A percentile compares a stretch with the other conserved stretches of the same genome.
Conservation (phyloP, 30 jellyfish, hydroid and myxozoan genomes). For the Nemopilema nomurai region DNA sequence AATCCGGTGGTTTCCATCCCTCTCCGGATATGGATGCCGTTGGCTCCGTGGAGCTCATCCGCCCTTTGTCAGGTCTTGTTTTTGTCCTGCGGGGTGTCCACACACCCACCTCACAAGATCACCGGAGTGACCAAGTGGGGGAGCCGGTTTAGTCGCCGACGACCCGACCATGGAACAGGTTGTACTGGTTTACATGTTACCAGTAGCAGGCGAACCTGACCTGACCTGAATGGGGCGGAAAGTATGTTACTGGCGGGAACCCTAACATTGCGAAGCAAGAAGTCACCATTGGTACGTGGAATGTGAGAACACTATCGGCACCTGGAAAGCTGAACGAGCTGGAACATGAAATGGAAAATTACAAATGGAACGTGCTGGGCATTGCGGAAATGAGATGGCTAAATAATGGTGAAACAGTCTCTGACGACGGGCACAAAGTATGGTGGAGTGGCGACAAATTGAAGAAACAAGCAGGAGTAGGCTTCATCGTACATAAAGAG, state of each 20-base stretch:
- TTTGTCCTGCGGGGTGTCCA: too few species aligned
- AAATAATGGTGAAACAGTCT: constrained; percentile 31
- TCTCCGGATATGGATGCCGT: too few species aligned
- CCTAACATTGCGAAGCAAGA: constrained; percentile 31
- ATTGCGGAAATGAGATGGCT: constrained; percentile 52
- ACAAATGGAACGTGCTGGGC: constrained; percentile 45
- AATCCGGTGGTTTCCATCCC: too few species aligned
- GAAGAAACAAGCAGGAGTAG: constrained; percentile 37
- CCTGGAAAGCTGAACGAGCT: constrained; percentile 44
- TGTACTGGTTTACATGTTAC: too few species aligned
- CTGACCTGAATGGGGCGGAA: constrained; percentile 32
- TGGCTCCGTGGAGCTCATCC: too few species aligned
- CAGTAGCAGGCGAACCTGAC: too few species aligned
- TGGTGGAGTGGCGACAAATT: constrained; percentile 54
- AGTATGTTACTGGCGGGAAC: constrained; percentile 36
- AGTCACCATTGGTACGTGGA: constrained; percentile 65
- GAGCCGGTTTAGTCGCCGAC: too few species aligned
- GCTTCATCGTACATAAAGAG: constrained; percentile 25
- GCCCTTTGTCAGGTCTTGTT: too few species aligned
- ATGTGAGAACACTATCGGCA: constrained; percentile 46
- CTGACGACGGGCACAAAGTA: constrained; percentile 47
- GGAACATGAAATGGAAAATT: constrained; percentile 42
- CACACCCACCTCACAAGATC: too few species aligned
- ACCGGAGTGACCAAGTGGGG: too few species aligned
- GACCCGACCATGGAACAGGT: too few species aligned